Evolutionary conservation across 2,797 vertebrate species (phyloP).

Genomic region (Lepus townsendii): DNA sequence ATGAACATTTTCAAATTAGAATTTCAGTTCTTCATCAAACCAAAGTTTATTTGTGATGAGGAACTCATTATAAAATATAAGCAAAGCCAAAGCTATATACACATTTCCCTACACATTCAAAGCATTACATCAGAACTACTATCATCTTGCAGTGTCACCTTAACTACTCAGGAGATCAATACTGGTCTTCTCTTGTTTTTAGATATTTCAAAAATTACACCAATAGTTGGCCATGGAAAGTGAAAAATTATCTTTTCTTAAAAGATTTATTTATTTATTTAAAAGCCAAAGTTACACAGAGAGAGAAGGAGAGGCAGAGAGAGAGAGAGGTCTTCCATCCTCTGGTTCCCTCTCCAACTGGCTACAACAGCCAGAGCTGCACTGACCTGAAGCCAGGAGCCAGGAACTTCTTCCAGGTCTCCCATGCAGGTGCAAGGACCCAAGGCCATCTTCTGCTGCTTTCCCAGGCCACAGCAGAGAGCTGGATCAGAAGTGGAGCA

Average conservation of each 20-base stretch:
- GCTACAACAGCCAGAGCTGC: too few relatives aligned
- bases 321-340: too few relatives aligned
- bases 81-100: background rate
- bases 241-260: background rate
- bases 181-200: background rate
- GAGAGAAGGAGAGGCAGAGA: too few relatives aligned
- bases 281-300: too few relatives aligned
- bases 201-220: background rate
- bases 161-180: background rate
- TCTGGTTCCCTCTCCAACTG: too few relatives aligned
- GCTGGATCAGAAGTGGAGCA: too few relatives aligned
- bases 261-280: too few relatives aligned
- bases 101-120: background rate
- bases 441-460: too few relatives aligned
- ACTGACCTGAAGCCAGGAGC: too few relatives aligned
- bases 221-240: background rate
- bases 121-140: background rate
- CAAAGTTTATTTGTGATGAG: background rate
- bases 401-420: too few relatives aligned
- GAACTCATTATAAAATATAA: background rate
- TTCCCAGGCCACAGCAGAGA: too few relatives aligned
- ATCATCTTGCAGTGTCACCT: background rate
- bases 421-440: too few relatives aligned
- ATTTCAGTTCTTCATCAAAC: slow-evolving; percentile 20
- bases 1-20: slow-evolving; percentile 31